A percentile compares a stretch with the other conserved stretches of the same genome.
Evolutionary conservation across 2,797 vertebrate species (phyloP).

Genomic region (Mionectes olivaceus): DNA sequence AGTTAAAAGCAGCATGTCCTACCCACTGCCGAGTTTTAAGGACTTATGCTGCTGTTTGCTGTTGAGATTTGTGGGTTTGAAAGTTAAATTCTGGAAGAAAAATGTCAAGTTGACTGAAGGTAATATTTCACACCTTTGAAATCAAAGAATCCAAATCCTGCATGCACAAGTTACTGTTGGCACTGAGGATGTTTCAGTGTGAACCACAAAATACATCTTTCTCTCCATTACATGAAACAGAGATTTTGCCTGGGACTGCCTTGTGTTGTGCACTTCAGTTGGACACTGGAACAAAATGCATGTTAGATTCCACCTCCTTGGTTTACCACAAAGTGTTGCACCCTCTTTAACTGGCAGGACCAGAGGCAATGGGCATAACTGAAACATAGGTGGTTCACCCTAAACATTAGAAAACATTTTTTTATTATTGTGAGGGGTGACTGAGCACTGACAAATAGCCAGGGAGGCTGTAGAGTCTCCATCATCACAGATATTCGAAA

Average conservation of each 20-base stretch:
- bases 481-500: neutral
- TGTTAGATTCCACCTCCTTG: neutral
- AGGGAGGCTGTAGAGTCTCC: neutral
- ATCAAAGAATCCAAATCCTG: neutral
- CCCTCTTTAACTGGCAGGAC: neutral
- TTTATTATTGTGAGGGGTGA: neutral
- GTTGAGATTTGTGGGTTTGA: neutral
- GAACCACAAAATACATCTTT: neutral
- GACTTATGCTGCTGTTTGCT: neutral
- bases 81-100: neutral
- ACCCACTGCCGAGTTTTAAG: neutral
- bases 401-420: neutral
- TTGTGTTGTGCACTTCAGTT: neutral
- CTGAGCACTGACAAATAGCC: neutral
- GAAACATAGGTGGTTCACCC: neutral
- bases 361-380: neutral
- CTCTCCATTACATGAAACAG: neutral
- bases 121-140: neutral
- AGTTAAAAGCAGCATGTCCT: neutral
- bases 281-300: neutral
- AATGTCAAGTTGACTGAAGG: neutral
- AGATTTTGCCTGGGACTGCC: neutral
- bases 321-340: neutral
- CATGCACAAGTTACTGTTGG: neutral
- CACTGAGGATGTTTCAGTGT: neutral